Conservation (phyloP, 2,113 vertebrate species). For the Silurus glanis region DNA sequence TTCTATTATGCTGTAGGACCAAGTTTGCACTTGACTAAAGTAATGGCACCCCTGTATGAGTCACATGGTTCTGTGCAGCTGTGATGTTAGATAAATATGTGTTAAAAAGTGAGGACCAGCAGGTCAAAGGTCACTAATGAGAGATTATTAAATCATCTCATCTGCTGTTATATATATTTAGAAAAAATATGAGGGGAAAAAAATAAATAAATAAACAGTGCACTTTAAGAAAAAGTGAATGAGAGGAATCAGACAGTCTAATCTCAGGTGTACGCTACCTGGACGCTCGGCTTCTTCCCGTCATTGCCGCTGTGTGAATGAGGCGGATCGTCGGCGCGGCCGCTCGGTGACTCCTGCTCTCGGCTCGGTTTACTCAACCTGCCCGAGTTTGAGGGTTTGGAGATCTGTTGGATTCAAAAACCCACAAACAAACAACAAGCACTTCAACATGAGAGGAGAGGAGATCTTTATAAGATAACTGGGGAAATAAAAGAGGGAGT, state of each 20-base stretch:
- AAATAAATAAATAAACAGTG: background rate
- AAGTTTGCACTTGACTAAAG: background rate
- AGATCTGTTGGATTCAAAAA: conserved; percentile 73
- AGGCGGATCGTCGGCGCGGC: conserved; percentile 65
- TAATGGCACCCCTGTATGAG: background rate
- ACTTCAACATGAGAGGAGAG: background rate
- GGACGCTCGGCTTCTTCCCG: conserved; percentile 73
- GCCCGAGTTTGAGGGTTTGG: conserved; percentile 84
- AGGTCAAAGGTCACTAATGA: too few species aligned
- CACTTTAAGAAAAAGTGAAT: background rate
- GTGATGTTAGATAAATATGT: too few species aligned
- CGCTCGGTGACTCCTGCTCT: conserved; percentile 68
- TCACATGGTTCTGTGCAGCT: background rate
- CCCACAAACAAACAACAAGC: background rate
- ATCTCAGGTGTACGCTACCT: conserved; percentile 53
- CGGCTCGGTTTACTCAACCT: conserved; percentile 78
- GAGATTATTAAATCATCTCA: too few species aligned
- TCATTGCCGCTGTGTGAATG: conserved; percentile 71
- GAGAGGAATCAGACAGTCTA: background rate
- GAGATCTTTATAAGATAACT: background rate
- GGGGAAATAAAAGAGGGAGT: background rate
- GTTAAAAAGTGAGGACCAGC: too few species aligned
- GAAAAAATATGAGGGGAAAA: too few species aligned
- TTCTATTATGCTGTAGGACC: background rate
- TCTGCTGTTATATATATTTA: too few species aligned